A percentile compares a stretch with the other conserved stretches of the same genome.
Conservation (phyloP, 2,797 vertebrate genomes). For the Amblyopsis hoosieri region DNA sequence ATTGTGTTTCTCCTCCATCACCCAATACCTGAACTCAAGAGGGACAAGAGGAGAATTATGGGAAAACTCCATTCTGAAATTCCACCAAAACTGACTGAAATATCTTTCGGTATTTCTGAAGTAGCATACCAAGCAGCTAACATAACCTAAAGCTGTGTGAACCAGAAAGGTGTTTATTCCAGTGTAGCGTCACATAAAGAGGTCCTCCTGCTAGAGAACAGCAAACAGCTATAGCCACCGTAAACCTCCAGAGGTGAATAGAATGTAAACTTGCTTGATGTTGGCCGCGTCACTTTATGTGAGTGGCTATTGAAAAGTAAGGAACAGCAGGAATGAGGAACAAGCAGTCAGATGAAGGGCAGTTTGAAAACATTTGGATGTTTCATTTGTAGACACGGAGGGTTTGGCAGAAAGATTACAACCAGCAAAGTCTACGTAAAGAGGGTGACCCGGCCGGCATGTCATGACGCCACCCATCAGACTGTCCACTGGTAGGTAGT, state of each 20-base stretch:
- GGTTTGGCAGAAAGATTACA: constrained; percentile 64
- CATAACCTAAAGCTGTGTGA: neutral
- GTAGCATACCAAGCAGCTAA: neutral
- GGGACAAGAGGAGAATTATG: constrained; percentile 22
- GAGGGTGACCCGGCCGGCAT: constrained; percentile 27
- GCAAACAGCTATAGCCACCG: constrained; percentile 10
- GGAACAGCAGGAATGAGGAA: neutral
- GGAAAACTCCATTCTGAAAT: constrained; percentile 22
- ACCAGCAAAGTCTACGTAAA: constrained; percentile 45
- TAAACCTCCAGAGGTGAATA: constrained; percentile 31
- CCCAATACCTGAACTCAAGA: neutral
- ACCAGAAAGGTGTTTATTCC: constrained; percentile 6
- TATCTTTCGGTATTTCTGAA: neutral
- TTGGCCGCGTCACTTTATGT: constrained; percentile 31
- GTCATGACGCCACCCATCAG: constrained; percentile 31
- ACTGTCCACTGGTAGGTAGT: constrained; percentile 53
- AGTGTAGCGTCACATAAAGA: neutral
- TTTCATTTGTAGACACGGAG: constrained; percentile 17
- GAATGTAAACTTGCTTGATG: constrained; percentile 70
- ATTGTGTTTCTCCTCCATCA: constrained; percentile 22
- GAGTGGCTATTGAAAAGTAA: constrained; percentile 29
- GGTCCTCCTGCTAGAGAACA: constrained; percentile 5
- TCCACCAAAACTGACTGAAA: neutral
- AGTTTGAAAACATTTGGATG: constrained; percentile 69
- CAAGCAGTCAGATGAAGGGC: constrained; percentile 45